These are phyloP conservation scores for Rhopilema esculentum DNA, from an alignment of 30 jellyfish, hydroid and myxozoan species.

Conservation along the genomic window DNA sequence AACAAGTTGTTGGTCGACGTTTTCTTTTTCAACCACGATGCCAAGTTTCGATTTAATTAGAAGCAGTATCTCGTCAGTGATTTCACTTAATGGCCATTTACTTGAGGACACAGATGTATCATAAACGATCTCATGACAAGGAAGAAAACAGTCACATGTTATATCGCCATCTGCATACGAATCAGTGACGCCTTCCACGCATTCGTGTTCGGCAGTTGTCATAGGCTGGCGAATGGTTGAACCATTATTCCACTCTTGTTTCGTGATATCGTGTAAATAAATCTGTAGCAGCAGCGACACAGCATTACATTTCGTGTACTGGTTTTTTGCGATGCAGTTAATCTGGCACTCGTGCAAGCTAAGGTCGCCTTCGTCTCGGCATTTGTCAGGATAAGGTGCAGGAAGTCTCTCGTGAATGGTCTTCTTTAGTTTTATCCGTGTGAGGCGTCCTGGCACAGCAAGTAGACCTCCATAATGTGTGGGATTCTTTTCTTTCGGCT, in stretches of 20 bases:
- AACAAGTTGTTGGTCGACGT: constrained; percentile 1
- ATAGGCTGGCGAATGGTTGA: background rate
- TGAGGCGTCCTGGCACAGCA: constrained; percentile 20
- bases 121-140: constrained; percentile 15
- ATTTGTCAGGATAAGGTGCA: constrained; percentile 28
- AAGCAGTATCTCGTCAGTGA: background rate
- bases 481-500: background rate
- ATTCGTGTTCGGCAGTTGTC: constrained; percentile 4
- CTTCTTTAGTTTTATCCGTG: constrained; percentile 24
- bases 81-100: constrained; percentile 26
- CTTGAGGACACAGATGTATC: constrained; percentile 21
- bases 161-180: background rate
- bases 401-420: constrained; percentile 8
- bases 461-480: constrained; percentile 10
- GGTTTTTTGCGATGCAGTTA: constrained; percentile 21
- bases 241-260: background rate
- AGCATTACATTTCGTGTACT: constrained; percentile 1
- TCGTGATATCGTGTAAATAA: background rate
- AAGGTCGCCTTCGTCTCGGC: background rate
- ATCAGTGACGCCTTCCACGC: background rate
- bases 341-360: constrained; percentile 28
- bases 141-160: constrained; percentile 23
- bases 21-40: background rate
- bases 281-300: constrained; percentile 2
- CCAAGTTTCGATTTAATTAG: constrained; percentile 2